Base-by-base conservation (phyloP, 2,113 vertebrate species). In the Albula glossodonta region DNA sequence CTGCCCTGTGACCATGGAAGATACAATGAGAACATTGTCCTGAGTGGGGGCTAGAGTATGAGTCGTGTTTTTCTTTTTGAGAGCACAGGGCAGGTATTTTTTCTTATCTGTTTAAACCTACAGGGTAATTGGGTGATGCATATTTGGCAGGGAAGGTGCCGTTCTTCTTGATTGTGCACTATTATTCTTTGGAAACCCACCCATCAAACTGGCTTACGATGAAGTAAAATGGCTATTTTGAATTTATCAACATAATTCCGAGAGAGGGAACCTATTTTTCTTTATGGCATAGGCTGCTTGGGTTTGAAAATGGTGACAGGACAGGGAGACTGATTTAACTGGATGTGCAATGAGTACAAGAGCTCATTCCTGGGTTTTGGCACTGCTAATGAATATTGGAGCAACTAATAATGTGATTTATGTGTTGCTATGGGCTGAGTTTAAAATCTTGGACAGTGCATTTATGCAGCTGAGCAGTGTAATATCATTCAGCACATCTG, bases 401-500 rank as follows among this genome's bases (percentile, higher is more conserved):
- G 66, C n/a, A 66, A 89, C 88, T 86, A 83, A 86, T 63, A 22
- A 22, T 51, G 31, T 87, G 83, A 70, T 85, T 83, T 87, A 87
- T 51, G 80, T 81, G 78, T 51, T 17, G 50, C 86, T 63, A 70
- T 15, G 41, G 70, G 31, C 81, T 86, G 78, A 78, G 41, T 83
- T 80, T 81, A 80, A 78, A 81, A 63, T 85, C 49, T 85, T 88
- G 87, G 84, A 83, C 51, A 22, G 80, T 77, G 84, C 41, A 15
- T 51, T 51, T 77, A 41, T 66, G 74, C 80, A 85, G 84, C 66
- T 85, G 84, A 87, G 83, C 78, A 66, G 22, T 48, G 51, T 85
- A 80, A 85, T 85, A 52, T 84, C 80, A 52, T 51, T 87, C 82
- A 13, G 48, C 86, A 87, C 66, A 81, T 80, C 22, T 63, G 51